These are phyloP conservation scores for Oreochromis aureus DNA, from an alignment of 2,113 vertebrate genomes.

Conservation along the genomic window DNA sequence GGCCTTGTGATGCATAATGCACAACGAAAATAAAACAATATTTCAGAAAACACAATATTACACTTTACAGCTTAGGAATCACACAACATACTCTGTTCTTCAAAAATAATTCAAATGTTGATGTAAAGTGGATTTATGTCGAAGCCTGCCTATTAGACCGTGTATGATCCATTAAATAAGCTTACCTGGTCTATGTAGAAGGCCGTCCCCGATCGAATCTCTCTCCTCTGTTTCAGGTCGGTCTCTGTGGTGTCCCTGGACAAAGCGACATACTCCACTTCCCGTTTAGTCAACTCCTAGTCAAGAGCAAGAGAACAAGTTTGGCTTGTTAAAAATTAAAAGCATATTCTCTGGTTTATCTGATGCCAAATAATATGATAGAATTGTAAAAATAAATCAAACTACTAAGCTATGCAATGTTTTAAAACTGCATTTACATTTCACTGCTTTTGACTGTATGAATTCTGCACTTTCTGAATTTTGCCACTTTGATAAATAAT, in stretches of 20 bases:
- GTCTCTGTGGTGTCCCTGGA: constrained; percentile 96
- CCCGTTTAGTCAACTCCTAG: constrained; percentile 90
- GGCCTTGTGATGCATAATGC: neutral
- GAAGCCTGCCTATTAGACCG: neutral
- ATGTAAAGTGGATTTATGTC: neutral
- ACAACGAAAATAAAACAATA: neutral
- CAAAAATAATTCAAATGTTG: neutral
- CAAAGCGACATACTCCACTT: constrained; percentile 90
- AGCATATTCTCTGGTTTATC: neutral
- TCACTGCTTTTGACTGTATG: neutral
- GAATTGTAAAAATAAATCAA: neutral
- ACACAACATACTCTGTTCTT: neutral
- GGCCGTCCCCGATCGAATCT: constrained; percentile 88
- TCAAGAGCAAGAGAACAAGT: neutral
- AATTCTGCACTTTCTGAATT: neutral
- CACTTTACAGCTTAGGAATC: neutral
- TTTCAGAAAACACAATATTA: neutral
- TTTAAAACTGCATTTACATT: neutral
- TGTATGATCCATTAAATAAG: neutral
- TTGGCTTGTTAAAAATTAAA: neutral
- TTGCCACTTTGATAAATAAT: neutral
- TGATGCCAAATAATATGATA: neutral
- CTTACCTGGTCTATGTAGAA: constrained; percentile 93
- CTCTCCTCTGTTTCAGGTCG: constrained; percentile 92
- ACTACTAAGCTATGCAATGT: neutral